Percentiles rank a stretch among this genome's conserved stretches.
Evolutionary conservation across 2,888 invertebrate genomes (phyloP).

Genomic region (Aleiodes testaceus): DNA sequence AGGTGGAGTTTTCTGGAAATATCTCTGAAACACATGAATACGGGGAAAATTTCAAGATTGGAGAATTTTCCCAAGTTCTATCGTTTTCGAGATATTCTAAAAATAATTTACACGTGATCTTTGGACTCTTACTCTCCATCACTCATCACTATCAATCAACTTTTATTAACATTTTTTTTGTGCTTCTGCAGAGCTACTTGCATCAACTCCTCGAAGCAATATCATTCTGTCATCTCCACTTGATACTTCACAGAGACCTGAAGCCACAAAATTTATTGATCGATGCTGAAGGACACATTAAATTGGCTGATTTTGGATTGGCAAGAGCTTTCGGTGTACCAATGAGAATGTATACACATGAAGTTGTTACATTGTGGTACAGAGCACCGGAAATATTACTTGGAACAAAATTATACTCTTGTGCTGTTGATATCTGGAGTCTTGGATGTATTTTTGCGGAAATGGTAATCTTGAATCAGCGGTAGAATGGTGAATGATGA

Average conservation of each 20-base stretch:
- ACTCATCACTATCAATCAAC: not conserved
- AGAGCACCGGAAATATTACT: conserved; percentile 96
- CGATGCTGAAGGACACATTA: conserved; percentile 89
- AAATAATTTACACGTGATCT: too few species aligned
- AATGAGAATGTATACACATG: conserved; percentile 94
- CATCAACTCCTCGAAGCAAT: conserved; percentile 91
- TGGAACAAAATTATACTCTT: conserved; percentile 91
- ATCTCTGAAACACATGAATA: too few species aligned
- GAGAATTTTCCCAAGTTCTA: too few species aligned
- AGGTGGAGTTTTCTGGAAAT: too few species aligned
- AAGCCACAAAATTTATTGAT: conserved; percentile 97
- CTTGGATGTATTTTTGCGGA: conserved; percentile 96
- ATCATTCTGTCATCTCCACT: conserved; percentile 90
- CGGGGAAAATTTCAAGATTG: not conserved
- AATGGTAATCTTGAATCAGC: conserved; percentile 80
- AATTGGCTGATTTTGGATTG: conserved; percentile 97
- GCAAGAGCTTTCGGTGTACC: conserved; percentile 95
- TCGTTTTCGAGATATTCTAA: too few species aligned
- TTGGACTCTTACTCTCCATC: too few species aligned
- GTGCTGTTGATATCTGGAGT: conserved; percentile 97
- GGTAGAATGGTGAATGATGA: too few species aligned
- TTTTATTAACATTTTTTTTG: conserved; percentile 22
- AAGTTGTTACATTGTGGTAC: conserved; percentile 98
- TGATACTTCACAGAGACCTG: conserved; percentile 93
- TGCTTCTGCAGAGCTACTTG: conserved; percentile 79